Evolutionary conservation across 2,113 vertebrate species (phyloP), one percentile per base, ranked within the genome.

Genomic region (Syngnathus typhle): DNA sequence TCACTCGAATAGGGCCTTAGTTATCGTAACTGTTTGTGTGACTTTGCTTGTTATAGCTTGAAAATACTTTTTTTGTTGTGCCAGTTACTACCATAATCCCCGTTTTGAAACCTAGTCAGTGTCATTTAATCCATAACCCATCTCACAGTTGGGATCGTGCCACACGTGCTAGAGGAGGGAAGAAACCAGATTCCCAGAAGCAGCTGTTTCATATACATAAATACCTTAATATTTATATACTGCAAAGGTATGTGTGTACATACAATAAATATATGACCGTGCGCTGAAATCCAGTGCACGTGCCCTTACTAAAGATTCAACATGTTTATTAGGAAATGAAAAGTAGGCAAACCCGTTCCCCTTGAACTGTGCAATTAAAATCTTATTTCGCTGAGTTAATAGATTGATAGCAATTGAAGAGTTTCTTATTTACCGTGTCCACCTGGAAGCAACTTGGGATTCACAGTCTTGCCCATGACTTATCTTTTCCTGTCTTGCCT

Each of bases 121-220:
- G 19, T n/a, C 44, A 47, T 47, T n/a, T 51, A 60, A 32, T 27
- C 37, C 8, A 18, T 16, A 36, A 47, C 44, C 44, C 4, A 47
- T 16, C 44, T 15, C 15, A 5, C 44, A 47, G 44, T 47, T 47
- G 5, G 44, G 5, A 56, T 7, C 13, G 12, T 32, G 27, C 16
- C 27, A n/a, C 56, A 59, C 32, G 15, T 37, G 58, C 46, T 68
- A 62, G 44, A 82, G 74, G 62, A 58, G 5, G 12, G 47, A 56
- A 70, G 49, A 76, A 85, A 78, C 61, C 16, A 44, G 66, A 83
- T 43, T 67, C 82, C 54, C 2, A 3, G 44, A 67, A 54, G 59
- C 84, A 82, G 75, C 77, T 80, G 82, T 54, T 59, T 44, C 36
- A 3, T 32, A 32, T 32, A 32, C 27, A 32, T 32, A 32, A 32